Percentiles rank a stretch among this genome's conserved stretches.
Conservation (phyloP, 2,888 invertebrate genomes). For the Thymelicus acteon region DNA sequence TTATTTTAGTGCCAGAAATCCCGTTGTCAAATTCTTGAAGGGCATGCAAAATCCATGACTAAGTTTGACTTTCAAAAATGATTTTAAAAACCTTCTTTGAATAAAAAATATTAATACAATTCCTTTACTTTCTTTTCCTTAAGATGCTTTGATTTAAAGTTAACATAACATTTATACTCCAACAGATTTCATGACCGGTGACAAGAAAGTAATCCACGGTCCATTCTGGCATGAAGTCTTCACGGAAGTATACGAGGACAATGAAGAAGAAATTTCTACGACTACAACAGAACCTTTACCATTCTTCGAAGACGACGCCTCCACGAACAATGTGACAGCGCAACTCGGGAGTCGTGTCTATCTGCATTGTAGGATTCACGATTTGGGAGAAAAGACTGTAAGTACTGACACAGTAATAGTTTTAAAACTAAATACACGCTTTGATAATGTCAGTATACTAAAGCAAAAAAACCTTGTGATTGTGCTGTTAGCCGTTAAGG, state of each 20-base stretch:
- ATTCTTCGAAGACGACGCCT: slow-evolving; percentile 88
- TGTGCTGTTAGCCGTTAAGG: too few species aligned
- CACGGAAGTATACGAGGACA: slow-evolving; percentile 74
- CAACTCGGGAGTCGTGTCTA: slow-evolving; percentile 87
- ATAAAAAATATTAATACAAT: too few species aligned
- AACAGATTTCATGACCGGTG: slow-evolving; percentile 76
- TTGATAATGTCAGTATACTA: too few species aligned
- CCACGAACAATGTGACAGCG: slow-evolving; percentile 88
- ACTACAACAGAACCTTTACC: slow-evolving; percentile 89
- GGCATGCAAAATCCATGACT: too few species aligned
- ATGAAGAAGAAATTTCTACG: slow-evolving; percentile 74
- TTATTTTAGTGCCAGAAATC: too few species aligned
- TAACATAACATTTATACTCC: not conserved
- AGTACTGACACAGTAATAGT: slow-evolving; percentile 49
- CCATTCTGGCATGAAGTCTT: slow-evolving; percentile 79
- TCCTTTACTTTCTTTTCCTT: too few species aligned
- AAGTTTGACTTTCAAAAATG: too few species aligned
- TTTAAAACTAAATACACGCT: too few species aligned
- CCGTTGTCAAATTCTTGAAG: too few species aligned
- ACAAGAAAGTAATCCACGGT: slow-evolving; percentile 70
- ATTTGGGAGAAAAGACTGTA: slow-evolving; percentile 88
- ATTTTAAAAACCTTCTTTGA: too few species aligned
- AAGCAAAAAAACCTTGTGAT: too few species aligned
- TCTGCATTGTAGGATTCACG: slow-evolving; percentile 88
- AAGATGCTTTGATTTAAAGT: not conserved